Percentiles rank a stretch among this genome's conserved stretches.
phyloP scores from a whole-genome alignment of 2,888 invertebrate species.

The Laothoe populi region DNA sequence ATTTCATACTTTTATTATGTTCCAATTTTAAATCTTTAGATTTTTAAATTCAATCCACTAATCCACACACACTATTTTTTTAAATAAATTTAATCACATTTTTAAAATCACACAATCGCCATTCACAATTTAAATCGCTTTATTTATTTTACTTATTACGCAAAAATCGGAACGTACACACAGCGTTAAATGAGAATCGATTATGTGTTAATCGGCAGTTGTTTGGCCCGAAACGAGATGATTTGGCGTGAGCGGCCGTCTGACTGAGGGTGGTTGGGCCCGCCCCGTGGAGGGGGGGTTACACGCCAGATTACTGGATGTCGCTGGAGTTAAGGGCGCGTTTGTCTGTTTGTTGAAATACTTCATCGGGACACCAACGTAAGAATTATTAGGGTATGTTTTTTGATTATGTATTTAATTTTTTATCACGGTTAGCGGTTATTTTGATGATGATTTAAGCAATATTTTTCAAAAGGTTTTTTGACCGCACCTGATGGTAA shows the following conservation, averaged over 20 bases:
- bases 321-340: conserved; percentile 4
- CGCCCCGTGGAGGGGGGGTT: conserved; percentile 44
- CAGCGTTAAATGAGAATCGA: conserved; percentile 41
- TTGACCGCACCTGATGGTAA: no score
- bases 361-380: conserved; percentile 29
- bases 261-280: conserved; percentile 11
- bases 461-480: neutral
- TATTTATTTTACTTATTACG: neutral
- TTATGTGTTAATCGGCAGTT: conserved; percentile 59
- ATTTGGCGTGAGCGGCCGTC: conserved; percentile 45
- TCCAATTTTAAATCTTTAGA: neutral
- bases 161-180: conserved; percentile 17
- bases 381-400: conserved; percentile 1
- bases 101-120: neutral
- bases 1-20: no score
- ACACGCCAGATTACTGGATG: conserved; percentile 31
- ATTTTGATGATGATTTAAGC: neutral
- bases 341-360: conserved; percentile 23
- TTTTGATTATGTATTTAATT: neutral
- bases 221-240: conserved; percentile 63
- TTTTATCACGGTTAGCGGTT: neutral
- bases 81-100: neutral
- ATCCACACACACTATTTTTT: neutral
- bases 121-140: neutral
- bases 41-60: neutral